These are phyloP conservation scores for Tympanuchus pallidicinctus DNA, from an alignment of 2,113 vertebrate species.

Conservation along the genomic window DNA sequence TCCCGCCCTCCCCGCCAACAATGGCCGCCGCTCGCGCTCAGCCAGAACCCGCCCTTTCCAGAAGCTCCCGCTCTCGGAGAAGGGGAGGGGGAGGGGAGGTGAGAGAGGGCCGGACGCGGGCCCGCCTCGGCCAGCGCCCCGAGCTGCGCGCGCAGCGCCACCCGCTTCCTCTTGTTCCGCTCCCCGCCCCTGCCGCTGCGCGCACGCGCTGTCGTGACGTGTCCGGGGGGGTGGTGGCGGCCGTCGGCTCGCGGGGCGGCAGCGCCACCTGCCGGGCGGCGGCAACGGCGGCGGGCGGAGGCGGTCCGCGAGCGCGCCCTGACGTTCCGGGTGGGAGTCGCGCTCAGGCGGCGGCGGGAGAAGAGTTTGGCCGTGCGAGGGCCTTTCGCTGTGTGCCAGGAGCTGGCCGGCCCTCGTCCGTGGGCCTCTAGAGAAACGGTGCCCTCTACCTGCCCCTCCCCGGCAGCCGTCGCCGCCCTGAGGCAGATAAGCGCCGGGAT, in stretches of 20 bases:
- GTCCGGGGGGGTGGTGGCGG: fast-evolving
- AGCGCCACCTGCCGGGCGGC: background rate
- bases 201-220: background rate
- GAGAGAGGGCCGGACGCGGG: background rate
- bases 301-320: background rate
- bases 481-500: background rate
- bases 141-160: background rate
- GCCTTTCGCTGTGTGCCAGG: fast-evolving
- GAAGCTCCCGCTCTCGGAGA: background rate
- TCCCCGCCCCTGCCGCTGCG: background rate
- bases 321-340: background rate
- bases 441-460: too few species aligned
- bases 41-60: background rate
- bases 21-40: background rate
- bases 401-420: too few species aligned
- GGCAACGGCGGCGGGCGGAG: background rate
- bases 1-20: background rate
- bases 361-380: background rate
- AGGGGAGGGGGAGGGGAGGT: too few species aligned
- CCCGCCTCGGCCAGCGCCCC: background rate
- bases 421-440: background rate
- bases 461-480: too few species aligned
- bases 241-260: background rate
- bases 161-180: background rate
- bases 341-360: too few species aligned